A percentile compares a stretch with the other conserved stretches of the same genome.
Evolutionary conservation across 2,113 vertebrate species (phyloP).

Genomic region (Macaca mulatta): DNA sequence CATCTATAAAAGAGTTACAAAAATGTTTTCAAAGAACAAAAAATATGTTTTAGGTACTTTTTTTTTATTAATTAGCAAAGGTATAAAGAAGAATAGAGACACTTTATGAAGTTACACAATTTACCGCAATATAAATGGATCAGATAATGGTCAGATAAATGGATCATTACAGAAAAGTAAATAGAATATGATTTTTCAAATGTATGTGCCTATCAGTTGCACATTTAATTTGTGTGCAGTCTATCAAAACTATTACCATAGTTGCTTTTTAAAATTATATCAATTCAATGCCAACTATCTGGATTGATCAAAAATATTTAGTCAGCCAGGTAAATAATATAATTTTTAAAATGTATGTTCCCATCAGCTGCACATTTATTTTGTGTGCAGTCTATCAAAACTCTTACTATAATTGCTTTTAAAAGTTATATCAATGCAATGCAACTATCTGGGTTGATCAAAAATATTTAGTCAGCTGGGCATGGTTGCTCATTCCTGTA

Average conservation of each 20-base stretch:
- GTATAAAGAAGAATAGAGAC: neutral
- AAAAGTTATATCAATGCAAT: neutral
- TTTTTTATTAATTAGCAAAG: neutral
- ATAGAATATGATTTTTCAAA: neutral
- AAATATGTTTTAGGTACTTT: neutral
- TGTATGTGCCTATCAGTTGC: neutral
- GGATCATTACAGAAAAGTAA: neutral
- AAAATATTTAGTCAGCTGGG: no score
- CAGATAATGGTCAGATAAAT: neutral
- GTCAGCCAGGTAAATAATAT: neutral
- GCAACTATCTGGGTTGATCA: neutral
- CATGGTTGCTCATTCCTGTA: no score
- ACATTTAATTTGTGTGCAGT: constrained; percentile 8
- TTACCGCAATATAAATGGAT: neutral
- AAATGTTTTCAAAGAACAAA: neutral
- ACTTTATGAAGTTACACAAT: neutral
- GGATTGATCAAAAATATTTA: neutral
- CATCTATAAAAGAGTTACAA: neutral
- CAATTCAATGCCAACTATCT: neutral
- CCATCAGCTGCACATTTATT: neutral
- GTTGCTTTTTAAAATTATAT: neutral
- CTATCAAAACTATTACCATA: neutral
- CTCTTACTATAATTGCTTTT: neutral
- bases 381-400: neutral
- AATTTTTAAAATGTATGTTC: neutral